Percentiles rank a stretch among this genome's conserved stretches.
These are phyloP conservation scores for Eupithecia subumbrata DNA, from an alignment of 2,888 invertebrate genomes.

Conservation along the genomic window DNA sequence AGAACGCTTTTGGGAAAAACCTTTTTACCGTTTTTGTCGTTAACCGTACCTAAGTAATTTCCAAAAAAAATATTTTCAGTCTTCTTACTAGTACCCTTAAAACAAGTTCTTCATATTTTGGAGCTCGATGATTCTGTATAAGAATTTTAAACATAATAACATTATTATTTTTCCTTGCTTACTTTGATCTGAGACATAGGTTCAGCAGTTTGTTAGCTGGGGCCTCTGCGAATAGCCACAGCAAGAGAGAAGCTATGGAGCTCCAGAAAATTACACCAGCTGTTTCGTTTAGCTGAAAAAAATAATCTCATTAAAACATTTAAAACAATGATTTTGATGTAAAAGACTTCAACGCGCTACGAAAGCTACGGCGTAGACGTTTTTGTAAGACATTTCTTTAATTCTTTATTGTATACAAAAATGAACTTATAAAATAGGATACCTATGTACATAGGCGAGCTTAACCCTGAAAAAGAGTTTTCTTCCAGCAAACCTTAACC, in stretches of 20 bases:
- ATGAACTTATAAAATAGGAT: too few species aligned
- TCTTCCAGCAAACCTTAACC: too few species aligned
- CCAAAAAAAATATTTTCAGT: too few species aligned
- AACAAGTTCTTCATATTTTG: background rate
- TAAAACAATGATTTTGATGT: background rate
- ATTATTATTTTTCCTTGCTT: background rate
- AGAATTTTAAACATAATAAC: background rate
- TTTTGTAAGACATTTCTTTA: background rate
- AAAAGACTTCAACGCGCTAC: slow-evolving; percentile 9
- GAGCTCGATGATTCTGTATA: background rate
- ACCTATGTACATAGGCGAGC: too few species aligned
- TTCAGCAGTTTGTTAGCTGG: slow-evolving; percentile 79
- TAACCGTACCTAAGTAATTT: too few species aligned
- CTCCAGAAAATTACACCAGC: slow-evolving; percentile 78
- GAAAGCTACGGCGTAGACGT: background rate
- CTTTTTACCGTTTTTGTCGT: too few species aligned
- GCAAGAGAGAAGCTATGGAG: slow-evolving; percentile 69
- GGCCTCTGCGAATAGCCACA: slow-evolving; percentile 83
- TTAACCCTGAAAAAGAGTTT: too few species aligned
- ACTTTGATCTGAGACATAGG: slow-evolving; percentile 57
- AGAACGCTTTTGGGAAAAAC: too few species aligned
- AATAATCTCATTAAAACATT: slow-evolving; percentile 13
- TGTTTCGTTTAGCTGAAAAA: slow-evolving; percentile 70
- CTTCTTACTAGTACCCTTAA: background rate
- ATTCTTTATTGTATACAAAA: too few species aligned